These are phyloP conservation scores for Glandiceps talaboti DNA, from an alignment of 53 echinoderm and acorn worm species.

Conservation along the genomic window DNA sequence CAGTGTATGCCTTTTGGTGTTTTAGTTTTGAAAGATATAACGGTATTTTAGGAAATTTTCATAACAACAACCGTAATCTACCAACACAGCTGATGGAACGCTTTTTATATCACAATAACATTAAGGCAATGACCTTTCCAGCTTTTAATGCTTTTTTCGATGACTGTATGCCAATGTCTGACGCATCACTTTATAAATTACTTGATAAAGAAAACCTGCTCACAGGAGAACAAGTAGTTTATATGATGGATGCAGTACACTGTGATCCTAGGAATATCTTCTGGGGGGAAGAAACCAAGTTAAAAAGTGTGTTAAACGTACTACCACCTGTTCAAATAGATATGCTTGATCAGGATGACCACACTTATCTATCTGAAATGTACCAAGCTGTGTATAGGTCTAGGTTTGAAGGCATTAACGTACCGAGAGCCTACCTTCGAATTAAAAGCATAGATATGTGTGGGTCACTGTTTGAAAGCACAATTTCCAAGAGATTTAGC, in stretches of 20 bases:
- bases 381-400: background rate
- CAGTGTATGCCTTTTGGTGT: slow-evolving; percentile 23
- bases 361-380: background rate
- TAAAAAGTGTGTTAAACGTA: background rate
- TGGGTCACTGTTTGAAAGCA: background rate
- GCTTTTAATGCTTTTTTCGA: background rate
- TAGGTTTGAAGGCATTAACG: background rate
- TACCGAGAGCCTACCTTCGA: background rate
- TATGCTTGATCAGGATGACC: background rate
- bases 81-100: slow-evolving; percentile 16
- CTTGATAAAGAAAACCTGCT: background rate
- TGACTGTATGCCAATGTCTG: background rate
- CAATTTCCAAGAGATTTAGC: background rate
- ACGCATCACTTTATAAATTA: background rate
- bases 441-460: background rate
- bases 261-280: background rate
- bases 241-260: background rate
- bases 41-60: slow-evolving; percentile 19
- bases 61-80: slow-evolving; percentile 17
- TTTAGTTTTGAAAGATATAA: slow-evolving; percentile 29
- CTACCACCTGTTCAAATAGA: background rate
- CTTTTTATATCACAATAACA: background rate
- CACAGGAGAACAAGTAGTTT: background rate
- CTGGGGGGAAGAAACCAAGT: background rate
- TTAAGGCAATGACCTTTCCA: background rate